phyloP scores from a whole-genome alignment of 2,113 vertebrate genomes.

The Melanerpes formicivorus region DNA sequence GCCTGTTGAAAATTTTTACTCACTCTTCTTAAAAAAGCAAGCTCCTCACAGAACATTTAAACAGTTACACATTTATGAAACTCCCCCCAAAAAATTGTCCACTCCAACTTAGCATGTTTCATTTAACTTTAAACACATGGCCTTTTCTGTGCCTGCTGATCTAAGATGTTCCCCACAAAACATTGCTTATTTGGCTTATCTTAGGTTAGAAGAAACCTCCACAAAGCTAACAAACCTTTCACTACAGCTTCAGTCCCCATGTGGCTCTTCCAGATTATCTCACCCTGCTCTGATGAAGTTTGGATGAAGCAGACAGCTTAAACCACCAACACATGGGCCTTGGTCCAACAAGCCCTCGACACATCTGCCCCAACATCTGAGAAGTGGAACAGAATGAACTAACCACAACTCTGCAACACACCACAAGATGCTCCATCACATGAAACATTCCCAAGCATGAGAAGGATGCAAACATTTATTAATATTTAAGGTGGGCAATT shows the following conservation, averaged over 20 bases:
- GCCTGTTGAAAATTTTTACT: background rate
- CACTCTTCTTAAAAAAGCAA: background rate
- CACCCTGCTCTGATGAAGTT: fast-evolving
- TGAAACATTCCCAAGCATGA: background rate
- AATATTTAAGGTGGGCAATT: background rate
- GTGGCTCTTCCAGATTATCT: background rate
- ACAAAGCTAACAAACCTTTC: background rate
- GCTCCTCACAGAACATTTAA: background rate
- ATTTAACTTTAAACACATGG: background rate
- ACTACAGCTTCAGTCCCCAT: background rate
- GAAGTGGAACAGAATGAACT: background rate
- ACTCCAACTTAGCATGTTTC: background rate
- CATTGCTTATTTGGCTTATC: background rate
- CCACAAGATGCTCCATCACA: background rate
- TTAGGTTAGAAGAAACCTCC: background rate
- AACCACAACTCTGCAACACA: background rate
- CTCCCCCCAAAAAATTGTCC: background rate
- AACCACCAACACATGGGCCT: background rate
- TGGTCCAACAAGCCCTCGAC: background rate
- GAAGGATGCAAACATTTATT: background rate
- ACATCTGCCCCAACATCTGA: fast-evolving
- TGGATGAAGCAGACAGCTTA: background rate
- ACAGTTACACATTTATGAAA: background rate
- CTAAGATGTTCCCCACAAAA: background rate
- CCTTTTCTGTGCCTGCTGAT: background rate